Evolutionary conservation across 2,113 vertebrate genomes (phyloP).

Genomic region (Forbesichthys papilliferus): DNA sequence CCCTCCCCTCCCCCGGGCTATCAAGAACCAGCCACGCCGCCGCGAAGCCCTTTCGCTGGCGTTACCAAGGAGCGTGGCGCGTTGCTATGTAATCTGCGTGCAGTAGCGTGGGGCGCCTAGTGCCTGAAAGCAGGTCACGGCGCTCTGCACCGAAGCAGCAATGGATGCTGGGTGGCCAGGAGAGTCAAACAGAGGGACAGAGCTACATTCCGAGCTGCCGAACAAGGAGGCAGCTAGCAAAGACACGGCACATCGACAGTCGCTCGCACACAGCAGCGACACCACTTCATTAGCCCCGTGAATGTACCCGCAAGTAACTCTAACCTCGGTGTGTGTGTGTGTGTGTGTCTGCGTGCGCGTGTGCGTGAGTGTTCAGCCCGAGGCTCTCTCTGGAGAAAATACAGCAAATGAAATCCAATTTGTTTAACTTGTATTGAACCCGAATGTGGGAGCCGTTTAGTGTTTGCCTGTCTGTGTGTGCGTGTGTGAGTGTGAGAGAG

Average conservation of each 20-base stretch:
- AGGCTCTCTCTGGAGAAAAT: conserved; percentile 61
- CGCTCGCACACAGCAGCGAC: conserved; percentile 44
- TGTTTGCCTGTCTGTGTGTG: conserved; percentile 36
- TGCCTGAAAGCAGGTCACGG: conserved; percentile 7
- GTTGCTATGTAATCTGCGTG: conserved; percentile 25
- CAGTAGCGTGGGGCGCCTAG: background rate
- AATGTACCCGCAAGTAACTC: conserved; percentile 38
- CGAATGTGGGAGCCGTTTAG: conserved; percentile 17
- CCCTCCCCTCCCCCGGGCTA: background rate
- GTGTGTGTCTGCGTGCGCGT: conserved; percentile 17
- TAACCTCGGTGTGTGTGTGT: background rate
- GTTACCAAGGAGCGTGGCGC: background rate
- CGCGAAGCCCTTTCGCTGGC: background rate
- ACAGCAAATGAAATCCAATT: conserved; percentile 67
- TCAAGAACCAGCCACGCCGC: background rate
- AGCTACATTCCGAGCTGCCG: background rate
- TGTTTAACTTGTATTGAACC: conserved; percentile 54
- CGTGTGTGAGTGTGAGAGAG: conserved; percentile 21
- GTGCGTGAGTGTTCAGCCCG: conserved; percentile 34
- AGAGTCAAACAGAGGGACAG: conserved; percentile 24
- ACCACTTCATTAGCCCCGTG: conserved; percentile 63
- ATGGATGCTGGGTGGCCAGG: conserved; percentile 5
- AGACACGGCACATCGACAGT: conserved; percentile 19
- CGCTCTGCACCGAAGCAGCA: conserved; percentile 9
- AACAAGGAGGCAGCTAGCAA: conserved; percentile 28